These are phyloP conservation scores for Drosophila carrolli DNA, from an alignment of 1,140 invertebrate genomes.

Conservation along the genomic window DNA sequence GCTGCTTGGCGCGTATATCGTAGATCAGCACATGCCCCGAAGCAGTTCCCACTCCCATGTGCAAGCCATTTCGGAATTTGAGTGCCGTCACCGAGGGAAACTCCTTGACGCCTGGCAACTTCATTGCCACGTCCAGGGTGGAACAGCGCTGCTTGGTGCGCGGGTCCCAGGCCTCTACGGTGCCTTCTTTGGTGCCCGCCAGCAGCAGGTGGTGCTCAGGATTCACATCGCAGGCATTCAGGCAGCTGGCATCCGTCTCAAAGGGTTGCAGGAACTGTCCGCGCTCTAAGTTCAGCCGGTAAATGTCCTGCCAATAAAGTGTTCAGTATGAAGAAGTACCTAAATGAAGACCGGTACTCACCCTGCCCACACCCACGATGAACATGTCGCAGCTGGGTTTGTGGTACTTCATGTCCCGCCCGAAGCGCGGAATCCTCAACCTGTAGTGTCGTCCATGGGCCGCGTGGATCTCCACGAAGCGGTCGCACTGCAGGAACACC, in stretches of 20 bases:
- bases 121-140: conserved; percentile 93
- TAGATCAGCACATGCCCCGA: conserved; percentile 97
- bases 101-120: conserved; percentile 81
- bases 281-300: conserved; percentile 97
- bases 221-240: conserved; percentile 96
- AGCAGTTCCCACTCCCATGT: conserved; percentile 95
- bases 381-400: conserved; percentile 95
- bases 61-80: conserved; percentile 92
- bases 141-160: conserved; percentile 90
- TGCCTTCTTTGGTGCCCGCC: conserved; percentile 96
- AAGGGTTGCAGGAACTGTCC: conserved; percentile 96
- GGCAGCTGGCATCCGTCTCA: conserved; percentile 89
- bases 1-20: conserved; percentile 96
- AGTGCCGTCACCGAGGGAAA: conserved; percentile 88
- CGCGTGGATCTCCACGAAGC: conserved; percentile 98
- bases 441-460: conserved; percentile 96
- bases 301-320: conserved; percentile 90
- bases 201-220: conserved; percentile 94
- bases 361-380: conserved; percentile 93
- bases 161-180: conserved; percentile 98
- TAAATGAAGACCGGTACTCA: conserved; percentile 79
- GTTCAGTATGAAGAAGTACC: background rate
- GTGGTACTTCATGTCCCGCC: conserved; percentile 97
- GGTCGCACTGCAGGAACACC: conserved; percentile 93
- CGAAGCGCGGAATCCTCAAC: conserved; percentile 97